A percentile compares a stretch with the other conserved stretches of the same genome.
These are phyloP conservation scores for Ptyas mucosa DNA, from an alignment of 2,113 vertebrate species.

Conservation along the genomic window DNA sequence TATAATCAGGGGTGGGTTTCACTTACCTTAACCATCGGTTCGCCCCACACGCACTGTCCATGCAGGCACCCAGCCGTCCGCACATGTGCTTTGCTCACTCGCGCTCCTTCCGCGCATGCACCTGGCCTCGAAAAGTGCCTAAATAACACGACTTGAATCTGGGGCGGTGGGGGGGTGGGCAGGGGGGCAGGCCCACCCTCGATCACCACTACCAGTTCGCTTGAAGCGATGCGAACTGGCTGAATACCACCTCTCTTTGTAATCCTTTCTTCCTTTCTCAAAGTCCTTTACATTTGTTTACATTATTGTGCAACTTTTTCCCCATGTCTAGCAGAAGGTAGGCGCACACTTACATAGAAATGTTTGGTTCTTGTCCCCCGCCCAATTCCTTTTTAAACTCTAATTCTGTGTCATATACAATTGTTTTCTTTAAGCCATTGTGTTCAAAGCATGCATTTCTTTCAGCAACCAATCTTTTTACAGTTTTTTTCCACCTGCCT, in stretches of 20 bases:
- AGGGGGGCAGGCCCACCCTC: no score
- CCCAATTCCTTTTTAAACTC: not conserved
- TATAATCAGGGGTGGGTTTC: not conserved
- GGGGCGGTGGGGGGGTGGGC: no score
- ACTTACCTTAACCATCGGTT: no score
- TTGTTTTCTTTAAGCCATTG: conserved; percentile 35
- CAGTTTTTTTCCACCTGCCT: conserved; percentile 29
- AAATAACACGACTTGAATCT: no score
- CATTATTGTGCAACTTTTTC: not conserved
- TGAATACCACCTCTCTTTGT: not conserved
- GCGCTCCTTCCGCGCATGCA: no score
- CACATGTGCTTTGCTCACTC: no score
- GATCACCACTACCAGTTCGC: no score
- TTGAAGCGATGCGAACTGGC: no score
- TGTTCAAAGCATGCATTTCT: conserved; percentile 40
- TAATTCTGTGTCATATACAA: conserved; percentile 44
- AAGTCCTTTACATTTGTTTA: not conserved
- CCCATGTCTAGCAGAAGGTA: not conserved
- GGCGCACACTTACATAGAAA: conserved; percentile 25
- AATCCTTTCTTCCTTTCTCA: not conserved
- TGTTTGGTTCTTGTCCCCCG: not conserved
- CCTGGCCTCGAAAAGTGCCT: no score
- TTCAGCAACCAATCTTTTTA: conserved; percentile 38
- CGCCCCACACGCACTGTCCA: no score
- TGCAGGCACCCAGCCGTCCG: no score